Evolutionary conservation across 2,888 invertebrate genomes (phyloP).

Genomic region (Darwinula stevensoni): DNA sequence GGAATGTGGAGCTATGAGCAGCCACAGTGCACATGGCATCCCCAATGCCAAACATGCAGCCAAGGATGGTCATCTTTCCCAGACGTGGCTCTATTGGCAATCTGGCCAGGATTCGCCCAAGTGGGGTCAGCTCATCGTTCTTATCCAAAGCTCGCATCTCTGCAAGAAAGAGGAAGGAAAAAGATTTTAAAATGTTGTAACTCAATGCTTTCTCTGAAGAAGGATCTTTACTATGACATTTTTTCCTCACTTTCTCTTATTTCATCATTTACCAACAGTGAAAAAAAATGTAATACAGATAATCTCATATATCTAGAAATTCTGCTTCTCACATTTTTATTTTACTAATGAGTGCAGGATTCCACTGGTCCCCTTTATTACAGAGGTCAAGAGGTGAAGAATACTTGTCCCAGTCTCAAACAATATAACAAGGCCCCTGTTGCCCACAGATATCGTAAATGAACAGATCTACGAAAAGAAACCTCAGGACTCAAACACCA

Average conservation of each 20-base stretch:
- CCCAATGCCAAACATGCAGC: conserved; percentile 64
- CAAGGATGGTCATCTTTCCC: conserved; percentile 87
- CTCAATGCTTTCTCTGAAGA: conserved; percentile 1
- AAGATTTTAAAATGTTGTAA: conserved; percentile 11
- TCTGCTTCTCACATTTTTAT: too few relatives aligned
- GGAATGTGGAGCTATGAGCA: conserved; percentile 78
- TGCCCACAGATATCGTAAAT: too few relatives aligned
- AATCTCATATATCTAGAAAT: too few relatives aligned
- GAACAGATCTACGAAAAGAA: too few relatives aligned
- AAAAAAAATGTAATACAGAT: too few relatives aligned
- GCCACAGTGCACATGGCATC: conserved; percentile 79
- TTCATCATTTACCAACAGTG: too few relatives aligned
- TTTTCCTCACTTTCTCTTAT: conserved; percentile 1
- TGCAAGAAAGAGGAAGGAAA: conserved; percentile 14
- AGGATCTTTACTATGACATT: neutral
- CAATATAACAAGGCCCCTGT: too few relatives aligned
- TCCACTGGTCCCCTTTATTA: too few relatives aligned
- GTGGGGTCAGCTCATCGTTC: conserved; percentile 61
- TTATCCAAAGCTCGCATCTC: conserved; percentile 75
- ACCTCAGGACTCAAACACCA: too few relatives aligned
- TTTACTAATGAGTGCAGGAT: too few relatives aligned
- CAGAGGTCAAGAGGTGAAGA: neutral
- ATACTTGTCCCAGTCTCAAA: too few relatives aligned
- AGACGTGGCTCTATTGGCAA: conserved; percentile 83
- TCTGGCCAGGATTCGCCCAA: conserved; percentile 73